phyloP scores from a whole-genome alignment of 2,888 invertebrate genomes.

The Hemithea aestivaria region DNA sequence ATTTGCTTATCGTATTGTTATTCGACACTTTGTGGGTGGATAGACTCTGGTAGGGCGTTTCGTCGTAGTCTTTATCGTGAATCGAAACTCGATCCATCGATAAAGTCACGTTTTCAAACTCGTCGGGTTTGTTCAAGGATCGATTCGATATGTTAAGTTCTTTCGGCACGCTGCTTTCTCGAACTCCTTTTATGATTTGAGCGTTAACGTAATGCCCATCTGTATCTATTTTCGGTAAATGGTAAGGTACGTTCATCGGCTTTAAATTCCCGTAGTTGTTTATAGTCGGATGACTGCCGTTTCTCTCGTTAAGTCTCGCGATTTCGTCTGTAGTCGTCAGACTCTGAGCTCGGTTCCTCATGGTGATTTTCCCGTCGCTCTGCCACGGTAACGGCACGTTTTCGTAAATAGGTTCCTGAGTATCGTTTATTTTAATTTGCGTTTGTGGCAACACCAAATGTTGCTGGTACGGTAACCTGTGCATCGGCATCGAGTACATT shows the following conservation, averaged over 20 bases:
- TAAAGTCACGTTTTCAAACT: conserved; percentile 49
- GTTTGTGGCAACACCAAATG: conserved; percentile 74
- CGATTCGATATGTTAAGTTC: conserved; percentile 46
- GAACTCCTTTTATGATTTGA: conserved; percentile 64
- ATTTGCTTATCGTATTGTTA: conserved; percentile 53
- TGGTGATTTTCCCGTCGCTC: conserved; percentile 45
- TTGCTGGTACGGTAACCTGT: conserved; percentile 60
- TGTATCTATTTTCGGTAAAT: conserved; percentile 40
- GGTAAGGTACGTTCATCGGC: conserved; percentile 37
- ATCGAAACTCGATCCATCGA: conserved; percentile 57
- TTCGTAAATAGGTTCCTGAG: conserved; percentile 88
- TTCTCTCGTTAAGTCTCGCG: conserved; percentile 63
- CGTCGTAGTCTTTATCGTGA: conserved; percentile 56
- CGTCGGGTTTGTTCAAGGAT: conserved; percentile 46
- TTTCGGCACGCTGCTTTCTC: conserved; percentile 60
- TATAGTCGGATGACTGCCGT: conserved; percentile 56
- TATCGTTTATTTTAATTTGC: conserved; percentile 53
- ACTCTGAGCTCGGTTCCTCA: conserved; percentile 81
- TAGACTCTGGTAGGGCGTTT: conserved; percentile 69
- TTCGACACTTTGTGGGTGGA: conserved; percentile 61
- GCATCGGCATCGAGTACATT: conserved; percentile 81
- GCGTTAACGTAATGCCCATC: conserved; percentile 71
- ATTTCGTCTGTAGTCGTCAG: conserved; percentile 85
- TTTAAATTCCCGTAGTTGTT: conserved; percentile 45
- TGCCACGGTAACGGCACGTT: conserved; percentile 87